Evolutionary conservation across 1,140 invertebrate genomes (phyloP), one percentile per base, ranked within the genome.

Genomic region (Brachionus rubens): DNA sequence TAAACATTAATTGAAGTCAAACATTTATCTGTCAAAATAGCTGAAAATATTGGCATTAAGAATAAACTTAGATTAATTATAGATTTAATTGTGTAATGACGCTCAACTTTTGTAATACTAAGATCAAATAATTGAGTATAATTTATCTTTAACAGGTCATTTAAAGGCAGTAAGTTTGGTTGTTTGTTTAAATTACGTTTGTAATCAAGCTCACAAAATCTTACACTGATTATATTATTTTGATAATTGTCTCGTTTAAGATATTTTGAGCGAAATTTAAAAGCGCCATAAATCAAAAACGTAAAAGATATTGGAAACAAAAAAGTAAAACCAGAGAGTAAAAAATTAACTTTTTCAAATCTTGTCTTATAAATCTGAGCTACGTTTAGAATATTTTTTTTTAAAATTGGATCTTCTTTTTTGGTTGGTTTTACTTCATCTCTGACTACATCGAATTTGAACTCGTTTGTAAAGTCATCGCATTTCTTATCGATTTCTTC

Each of bases 151-250:
- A 65, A 24, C 10, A 65, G 12, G 24, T 36, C 36, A 43, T 65
- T 65, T 10, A 65, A 41, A 10, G 59, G 59, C 10, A 65, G 24
- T 12, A 65, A 19, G 43, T 36, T 24, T 9, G 59, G 40, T n/a
- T 19, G 9, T 14, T 65, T 65, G 24, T 43, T 65, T 1, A 21
- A 12, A 24, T 43, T 65, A 26, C 59, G 6, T 14, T 65, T 65
- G 4, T 65, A 21, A n/a, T 65, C 40, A 26, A 65, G 28, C 16
- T 65, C 59, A 43, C 43, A 65, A 43, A 65, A 65, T 65, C 43
- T 65, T 12, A 65, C 24, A 12, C 59, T 36, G 26, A 65, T 65
- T 14, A 65, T 12, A 65, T 65, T 24, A 43, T 65, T 65, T 19
- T 43, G 40, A 28, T 24, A 65, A 10, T 43, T 65, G 40, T 65